Evolutionary conservation across 1,140 invertebrate species (phyloP).

Genomic region (Drusus annulatus): DNA sequence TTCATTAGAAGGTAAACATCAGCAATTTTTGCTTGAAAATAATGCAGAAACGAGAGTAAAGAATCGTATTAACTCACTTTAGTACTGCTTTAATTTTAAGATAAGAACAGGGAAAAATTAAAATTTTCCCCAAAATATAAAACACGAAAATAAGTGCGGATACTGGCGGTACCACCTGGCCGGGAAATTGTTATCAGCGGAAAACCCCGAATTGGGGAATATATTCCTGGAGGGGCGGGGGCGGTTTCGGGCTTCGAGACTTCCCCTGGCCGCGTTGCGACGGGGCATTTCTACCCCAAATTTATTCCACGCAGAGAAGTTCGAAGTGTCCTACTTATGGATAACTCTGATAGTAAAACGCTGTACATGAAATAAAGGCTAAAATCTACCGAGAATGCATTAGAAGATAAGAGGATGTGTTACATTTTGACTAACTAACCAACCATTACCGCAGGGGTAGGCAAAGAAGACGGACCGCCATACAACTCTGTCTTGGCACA

Average conservation of each 20-base stretch:
- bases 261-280: constrained; percentile 9
- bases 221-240: constrained; percentile 43
- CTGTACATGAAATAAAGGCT: too few species aligned
- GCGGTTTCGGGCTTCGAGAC: not conserved
- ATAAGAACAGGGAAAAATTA: constrained; percentile 33
- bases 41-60: not conserved
- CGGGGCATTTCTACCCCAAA: not conserved
- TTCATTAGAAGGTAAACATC: too few species aligned
- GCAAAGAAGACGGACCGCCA: too few species aligned
- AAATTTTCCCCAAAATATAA: constrained; percentile 36
- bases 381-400: too few species aligned
- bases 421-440: too few species aligned
- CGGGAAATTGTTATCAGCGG: constrained; percentile 45
- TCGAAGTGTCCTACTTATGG: too few species aligned
- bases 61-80: constrained; percentile 3
- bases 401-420: too few species aligned
- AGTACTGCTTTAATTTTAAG: constrained; percentile 33
- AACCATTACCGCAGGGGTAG: too few species aligned
- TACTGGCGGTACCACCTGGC: constrained; percentile 24
- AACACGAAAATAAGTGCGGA: constrained; percentile 36
- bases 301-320: too few species aligned
- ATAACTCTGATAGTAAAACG: too few species aligned
- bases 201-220: constrained; percentile 39
- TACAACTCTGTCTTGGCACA: too few species aligned
- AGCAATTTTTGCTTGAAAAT: too few species aligned